A percentile compares a stretch with the other conserved stretches of the same genome.
Evolutionary conservation across 2,888 invertebrate species (phyloP).

Genomic region (Coenonympha arcania): DNA sequence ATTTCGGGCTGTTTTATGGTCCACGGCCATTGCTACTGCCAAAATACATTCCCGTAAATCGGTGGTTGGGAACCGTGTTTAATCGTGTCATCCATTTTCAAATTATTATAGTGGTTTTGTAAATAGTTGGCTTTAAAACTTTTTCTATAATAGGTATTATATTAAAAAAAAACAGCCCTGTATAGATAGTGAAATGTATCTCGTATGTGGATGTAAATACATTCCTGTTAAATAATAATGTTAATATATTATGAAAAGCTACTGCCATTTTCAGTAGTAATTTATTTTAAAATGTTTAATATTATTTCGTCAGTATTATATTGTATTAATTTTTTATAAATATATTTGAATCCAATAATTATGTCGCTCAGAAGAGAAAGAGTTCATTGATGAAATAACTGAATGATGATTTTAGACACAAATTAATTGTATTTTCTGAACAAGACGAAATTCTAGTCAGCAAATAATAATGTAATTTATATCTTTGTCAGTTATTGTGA

Average conservation of each 20-base stretch:
- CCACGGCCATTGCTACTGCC: slow-evolving; percentile 10
- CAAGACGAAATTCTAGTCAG: too few species aligned
- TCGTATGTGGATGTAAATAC: slow-evolving; percentile 33
- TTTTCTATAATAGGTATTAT: slow-evolving; percentile 24
- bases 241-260: slow-evolving; percentile 19
- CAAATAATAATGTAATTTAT: too few species aligned
- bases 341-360: too few species aligned
- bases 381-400: too few species aligned
- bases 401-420: too few species aligned
- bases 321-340: too few species aligned
- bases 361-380: too few species aligned
- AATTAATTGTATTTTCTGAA: too few species aligned
- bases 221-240: slow-evolving; percentile 25
- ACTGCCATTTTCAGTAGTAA: slow-evolving; percentile 34
- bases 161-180: slow-evolving; percentile 22
- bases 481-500: too few species aligned
- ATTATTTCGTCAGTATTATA: background rate
- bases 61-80: slow-evolving; percentile 31
- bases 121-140: slow-evolving; percentile 36
- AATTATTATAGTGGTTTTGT: slow-evolving; percentile 37
- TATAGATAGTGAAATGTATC: slow-evolving; percentile 30
- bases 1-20: slow-evolving; percentile 9
- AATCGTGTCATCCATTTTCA: slow-evolving; percentile 30
- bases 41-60: slow-evolving; percentile 14
- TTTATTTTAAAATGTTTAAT: slow-evolving; percentile 2